Evolutionary conservation across 1,140 invertebrate genomes (phyloP).

Genomic region (Drosophila subpulchrella): DNA sequence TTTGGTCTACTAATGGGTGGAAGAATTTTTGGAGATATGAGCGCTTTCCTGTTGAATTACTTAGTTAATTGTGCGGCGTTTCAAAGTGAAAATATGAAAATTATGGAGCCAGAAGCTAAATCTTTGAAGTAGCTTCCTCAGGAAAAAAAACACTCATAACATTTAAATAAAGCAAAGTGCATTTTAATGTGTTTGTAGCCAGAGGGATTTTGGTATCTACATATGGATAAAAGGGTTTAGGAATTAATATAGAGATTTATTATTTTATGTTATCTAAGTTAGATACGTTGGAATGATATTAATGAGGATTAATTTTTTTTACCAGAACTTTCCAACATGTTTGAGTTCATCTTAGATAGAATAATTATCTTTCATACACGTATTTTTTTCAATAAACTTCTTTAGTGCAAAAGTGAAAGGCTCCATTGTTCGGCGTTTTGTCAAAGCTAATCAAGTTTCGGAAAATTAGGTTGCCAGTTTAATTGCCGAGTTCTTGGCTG

Average conservation of each 20-base stretch:
- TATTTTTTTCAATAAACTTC: conserved; percentile 4
- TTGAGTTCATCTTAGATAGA: conserved; percentile 2
- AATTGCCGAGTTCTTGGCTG: conserved; percentile 43
- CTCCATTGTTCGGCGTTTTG: conserved; percentile 20
- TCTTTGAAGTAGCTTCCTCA: not conserved
- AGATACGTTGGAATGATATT: not conserved
- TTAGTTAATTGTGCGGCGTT: conserved; percentile 69
- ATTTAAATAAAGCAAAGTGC: not conserved
- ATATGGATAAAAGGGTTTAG: no score
- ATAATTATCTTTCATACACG: conserved; percentile 14
- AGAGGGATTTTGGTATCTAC: no score
- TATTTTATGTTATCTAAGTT: no score
- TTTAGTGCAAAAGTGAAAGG: conserved; percentile 58
- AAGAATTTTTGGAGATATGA: conserved; percentile 55
- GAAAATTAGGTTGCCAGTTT: conserved; percentile 56
- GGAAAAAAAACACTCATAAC: not conserved
- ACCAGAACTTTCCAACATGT: conserved; percentile 19
- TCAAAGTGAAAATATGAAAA: conserved; percentile 61
- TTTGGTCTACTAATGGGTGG: conserved; percentile 64
- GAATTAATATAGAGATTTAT: no score
- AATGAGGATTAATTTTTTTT: not conserved
- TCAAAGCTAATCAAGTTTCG: conserved; percentile 32
- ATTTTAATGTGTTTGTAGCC: not conserved
- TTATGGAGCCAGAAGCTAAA: not conserved
- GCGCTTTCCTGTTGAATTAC: conserved; percentile 77